A percentile compares a stretch with the other conserved stretches of the same genome.
phyloP scores from a whole-genome alignment of 2,888 invertebrate genomes.

The Achlya flavicornis region DNA sequence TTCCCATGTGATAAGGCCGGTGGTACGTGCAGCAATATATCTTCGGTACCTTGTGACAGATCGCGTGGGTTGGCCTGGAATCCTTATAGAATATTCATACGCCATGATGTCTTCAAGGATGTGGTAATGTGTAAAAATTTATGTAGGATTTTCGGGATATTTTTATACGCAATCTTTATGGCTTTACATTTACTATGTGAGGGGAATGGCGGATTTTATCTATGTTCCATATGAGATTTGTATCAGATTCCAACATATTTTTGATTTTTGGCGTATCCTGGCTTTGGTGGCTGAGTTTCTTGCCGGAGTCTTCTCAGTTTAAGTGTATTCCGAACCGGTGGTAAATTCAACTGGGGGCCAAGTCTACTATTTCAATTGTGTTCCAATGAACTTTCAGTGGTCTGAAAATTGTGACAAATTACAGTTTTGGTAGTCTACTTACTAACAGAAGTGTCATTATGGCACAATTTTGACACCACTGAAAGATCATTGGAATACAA shows the following conservation, averaged over 20 bases:
- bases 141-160: constrained; percentile 8
- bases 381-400: no score
- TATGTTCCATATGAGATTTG: not conserved
- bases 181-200: constrained; percentile 1
- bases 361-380: no score
- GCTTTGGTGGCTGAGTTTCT: not conserved
- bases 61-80: constrained; percentile 22
- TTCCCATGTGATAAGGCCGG: constrained; percentile 3
- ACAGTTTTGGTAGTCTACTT: no score
- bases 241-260: not conserved
- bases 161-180: not conserved
- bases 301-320: no score
- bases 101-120: constrained; percentile 15
- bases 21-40: constrained; percentile 11
- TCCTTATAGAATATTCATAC: constrained; percentile 41
- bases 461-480: no score
- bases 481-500: no score
- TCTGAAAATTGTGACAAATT: no score
- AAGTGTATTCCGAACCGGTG: no score
- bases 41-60: constrained; percentile 22
- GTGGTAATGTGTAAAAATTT: constrained; percentile 12
- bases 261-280: not conserved
- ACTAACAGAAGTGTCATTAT: no score
- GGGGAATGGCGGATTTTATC: not conserved
- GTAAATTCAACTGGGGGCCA: no score